These are phyloP conservation scores for Proisotoma minuta DNA, from an alignment of 2,888 invertebrate genomes.

Conservation along the genomic window DNA sequence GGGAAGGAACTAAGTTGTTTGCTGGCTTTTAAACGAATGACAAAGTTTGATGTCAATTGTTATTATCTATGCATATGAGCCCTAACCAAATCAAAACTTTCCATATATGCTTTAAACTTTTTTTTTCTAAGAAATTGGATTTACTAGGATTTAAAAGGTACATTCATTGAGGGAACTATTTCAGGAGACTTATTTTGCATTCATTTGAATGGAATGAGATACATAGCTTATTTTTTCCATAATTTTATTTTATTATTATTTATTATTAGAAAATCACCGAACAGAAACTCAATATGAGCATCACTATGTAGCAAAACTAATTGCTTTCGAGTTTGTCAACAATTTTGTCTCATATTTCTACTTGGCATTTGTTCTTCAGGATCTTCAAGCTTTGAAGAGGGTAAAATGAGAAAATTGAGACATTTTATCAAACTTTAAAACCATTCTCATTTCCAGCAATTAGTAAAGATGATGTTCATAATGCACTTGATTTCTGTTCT, in stretches of 20 bases:
- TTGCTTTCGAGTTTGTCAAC: constrained; percentile 26
- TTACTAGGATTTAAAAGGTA: no score
- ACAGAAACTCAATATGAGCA: constrained; percentile 28
- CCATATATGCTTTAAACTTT: no score
- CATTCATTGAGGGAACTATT: no score
- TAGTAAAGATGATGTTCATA: constrained; percentile 12
- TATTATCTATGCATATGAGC: no score
- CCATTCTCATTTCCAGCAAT: constrained; percentile 15
- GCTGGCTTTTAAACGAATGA: no score
- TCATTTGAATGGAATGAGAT: no score
- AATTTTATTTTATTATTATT: not conserved
- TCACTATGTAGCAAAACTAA: constrained; percentile 23
- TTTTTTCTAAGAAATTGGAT: no score
- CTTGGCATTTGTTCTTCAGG: constrained; percentile 19
- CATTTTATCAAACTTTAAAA: not conserved
- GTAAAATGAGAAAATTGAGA: not conserved
- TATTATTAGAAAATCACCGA: constrained; percentile 32
- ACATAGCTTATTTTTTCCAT: not conserved
- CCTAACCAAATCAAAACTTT: no score
- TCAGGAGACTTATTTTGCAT: no score
- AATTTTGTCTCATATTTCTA: constrained; percentile 17
- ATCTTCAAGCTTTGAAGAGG: not conserved
- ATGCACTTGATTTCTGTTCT: constrained; percentile 12
- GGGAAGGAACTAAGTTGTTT: no score
- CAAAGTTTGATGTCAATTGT: no score